phyloP scores from a whole-genome alignment of 2,888 invertebrate genomes.

The Carterocephalus palaemon region DNA sequence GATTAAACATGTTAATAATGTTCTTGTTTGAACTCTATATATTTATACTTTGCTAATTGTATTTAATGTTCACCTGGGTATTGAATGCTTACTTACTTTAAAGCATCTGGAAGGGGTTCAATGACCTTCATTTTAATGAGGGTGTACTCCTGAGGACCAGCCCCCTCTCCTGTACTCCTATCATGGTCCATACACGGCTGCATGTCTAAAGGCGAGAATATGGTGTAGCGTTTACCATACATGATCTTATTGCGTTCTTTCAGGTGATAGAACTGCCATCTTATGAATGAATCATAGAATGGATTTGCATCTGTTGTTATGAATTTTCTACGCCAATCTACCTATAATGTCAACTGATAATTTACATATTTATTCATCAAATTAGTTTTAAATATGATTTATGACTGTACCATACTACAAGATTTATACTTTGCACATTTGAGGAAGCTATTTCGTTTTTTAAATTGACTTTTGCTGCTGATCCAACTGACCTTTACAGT shows the following conservation, averaged over 20 bases:
- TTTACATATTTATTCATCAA: conserved; percentile 7
- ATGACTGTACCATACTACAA: too few relatives aligned
- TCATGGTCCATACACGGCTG: conserved; percentile 99
- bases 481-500: too few relatives aligned
- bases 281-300: conserved; percentile 97
- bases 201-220: conserved; percentile 96
- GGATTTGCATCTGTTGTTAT: conserved; percentile 99
- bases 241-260: conserved; percentile 92
- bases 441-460: too few relatives aligned
- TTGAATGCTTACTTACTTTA: conserved; percentile 83
- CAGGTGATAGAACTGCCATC: conserved; percentile 96
- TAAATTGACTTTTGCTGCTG: too few relatives aligned
- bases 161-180: conserved; percentile 96
- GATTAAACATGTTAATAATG: too few relatives aligned
- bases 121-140: conserved; percentile 94
- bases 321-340: conserved; percentile 99
- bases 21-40: too few relatives aligned
- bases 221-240: conserved; percentile 98
- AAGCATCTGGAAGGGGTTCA: conserved; percentile 83
- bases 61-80: too few relatives aligned
- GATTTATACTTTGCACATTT: too few relatives aligned
- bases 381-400: too few relatives aligned
- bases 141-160: conserved; percentile 98
- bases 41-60: too few relatives aligned
- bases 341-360: conserved; percentile 70